Evolutionary conservation across 1,140 invertebrate genomes (phyloP), one percentile per base, ranked within the genome.

Genomic region (Neodiprion virginianus): DNA sequence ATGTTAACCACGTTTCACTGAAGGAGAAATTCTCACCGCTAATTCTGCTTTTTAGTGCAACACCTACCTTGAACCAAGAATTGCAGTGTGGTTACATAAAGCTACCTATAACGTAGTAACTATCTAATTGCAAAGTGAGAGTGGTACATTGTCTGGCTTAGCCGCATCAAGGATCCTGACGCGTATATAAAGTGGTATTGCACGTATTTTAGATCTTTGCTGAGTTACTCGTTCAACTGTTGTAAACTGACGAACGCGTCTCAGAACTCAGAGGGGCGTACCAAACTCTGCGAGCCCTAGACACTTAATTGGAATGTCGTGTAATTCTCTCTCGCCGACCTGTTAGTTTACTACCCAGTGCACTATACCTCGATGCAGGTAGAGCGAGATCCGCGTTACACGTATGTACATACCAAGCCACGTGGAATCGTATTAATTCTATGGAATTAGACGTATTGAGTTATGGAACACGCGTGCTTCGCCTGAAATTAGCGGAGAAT

Each of bases 281-380:
- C 8, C n/a, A 49, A 71, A 49, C 70, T 47, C 40, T 40, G 48
- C 12, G 48, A 40, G 17, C 21, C 17, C 10, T 53, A 71, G 72
- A 75, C 71, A 8, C 70, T 76, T 80, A 79, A 80, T 80, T 80
- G 79, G 72, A 79, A 77, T 79, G 73, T 79, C 79, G 76, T 74
- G 78, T 80, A 80, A 79, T 79, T 40, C 76, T 12, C 66, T 72
- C 53, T 21, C 69, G 48, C 23, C 66, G 66, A 50, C 49, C 53
- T 66, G 66, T 72, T 72, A 23, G 50, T 65, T 10, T 65, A 65
- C 4, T 9, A 71, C 17, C 40, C 40, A 48, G 50, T 11, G 8
- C 65, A 48, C 67, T 50, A 67, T 69, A 48, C 8, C 21, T 67
- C 72, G 28, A 40, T 40, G 21, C 72, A 50, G 49, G 66, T 61